Conservation (phyloP, 2,888 invertebrate genomes). For the Lamellibrachia columna region DNA sequence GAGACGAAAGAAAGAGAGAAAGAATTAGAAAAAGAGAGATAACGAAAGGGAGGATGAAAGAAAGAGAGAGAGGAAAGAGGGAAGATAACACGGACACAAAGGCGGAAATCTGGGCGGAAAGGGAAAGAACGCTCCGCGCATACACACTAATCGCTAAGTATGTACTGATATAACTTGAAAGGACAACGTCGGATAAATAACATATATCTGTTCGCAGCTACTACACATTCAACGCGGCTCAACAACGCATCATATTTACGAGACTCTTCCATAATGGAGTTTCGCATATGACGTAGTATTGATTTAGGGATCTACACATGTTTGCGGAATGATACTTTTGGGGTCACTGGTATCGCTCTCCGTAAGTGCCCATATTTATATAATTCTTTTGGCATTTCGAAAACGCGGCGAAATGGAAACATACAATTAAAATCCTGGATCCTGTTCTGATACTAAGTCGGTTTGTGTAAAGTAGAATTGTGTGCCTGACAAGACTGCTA, state of each 20-base stretch:
- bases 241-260: neutral
- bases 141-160: neutral
- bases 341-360: too few relatives aligned
- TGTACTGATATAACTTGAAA: neutral
- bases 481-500: neutral
- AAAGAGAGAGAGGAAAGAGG: constrained; percentile 22
- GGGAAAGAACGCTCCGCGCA: constrained; percentile 39
- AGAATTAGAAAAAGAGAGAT: constrained; percentile 17
- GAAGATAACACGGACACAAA: constrained; percentile 29
- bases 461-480: neutral
- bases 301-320: neutral
- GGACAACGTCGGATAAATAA: neutral
- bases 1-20: constrained; percentile 13
- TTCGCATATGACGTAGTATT: neutral
- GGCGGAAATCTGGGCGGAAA: constrained; percentile 47
- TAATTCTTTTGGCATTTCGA: neutral
- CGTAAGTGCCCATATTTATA: neutral
- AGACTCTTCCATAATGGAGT: neutral
- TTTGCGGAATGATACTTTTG: too few relatives aligned
- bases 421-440: neutral
- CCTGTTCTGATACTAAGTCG: neutral
- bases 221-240: neutral
- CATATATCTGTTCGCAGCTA: neutral
- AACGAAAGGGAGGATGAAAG: constrained; percentile 19
- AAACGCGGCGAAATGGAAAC: neutral